Percentiles rank a stretch among this genome's conserved stretches.
These are phyloP conservation scores for Heliangelus exortis DNA, from an alignment of 2,797 vertebrate genomes.

Conservation along the genomic window DNA sequence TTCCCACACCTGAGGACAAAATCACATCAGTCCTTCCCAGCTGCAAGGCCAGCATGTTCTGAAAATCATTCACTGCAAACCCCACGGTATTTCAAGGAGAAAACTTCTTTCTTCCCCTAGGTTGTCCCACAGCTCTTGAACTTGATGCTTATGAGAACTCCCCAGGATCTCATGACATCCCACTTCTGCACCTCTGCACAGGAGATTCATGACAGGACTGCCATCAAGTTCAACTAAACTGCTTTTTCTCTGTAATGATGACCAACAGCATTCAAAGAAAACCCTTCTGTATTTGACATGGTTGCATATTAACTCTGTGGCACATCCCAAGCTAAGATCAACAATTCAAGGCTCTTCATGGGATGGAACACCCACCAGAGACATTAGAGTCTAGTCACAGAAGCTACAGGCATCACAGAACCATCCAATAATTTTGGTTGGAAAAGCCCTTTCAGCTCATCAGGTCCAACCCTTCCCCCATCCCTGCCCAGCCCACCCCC, in stretches of 20 bases:
- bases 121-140: background rate
- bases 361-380: background rate
- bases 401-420: background rate
- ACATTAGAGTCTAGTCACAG: background rate
- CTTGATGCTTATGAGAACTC: background rate
- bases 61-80: background rate
- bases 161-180: background rate
- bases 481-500: no score
- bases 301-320: background rate
- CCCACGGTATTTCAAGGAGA: background rate
- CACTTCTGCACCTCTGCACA: background rate
- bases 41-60: background rate
- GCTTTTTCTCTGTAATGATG: background rate
- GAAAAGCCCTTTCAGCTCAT: no score
- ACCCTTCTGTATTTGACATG: background rate
- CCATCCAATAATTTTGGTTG: no score
- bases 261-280: background rate
- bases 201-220: background rate
- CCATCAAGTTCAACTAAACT: background rate
- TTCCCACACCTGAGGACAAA: background rate
- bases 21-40: background rate
- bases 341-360: background rate
- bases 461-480: no score
- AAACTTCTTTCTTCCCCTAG: background rate
- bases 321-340: background rate